Evolutionary conservation across 2,113 vertebrate species (phyloP).

Genomic region (Merops nubicus): DNA sequence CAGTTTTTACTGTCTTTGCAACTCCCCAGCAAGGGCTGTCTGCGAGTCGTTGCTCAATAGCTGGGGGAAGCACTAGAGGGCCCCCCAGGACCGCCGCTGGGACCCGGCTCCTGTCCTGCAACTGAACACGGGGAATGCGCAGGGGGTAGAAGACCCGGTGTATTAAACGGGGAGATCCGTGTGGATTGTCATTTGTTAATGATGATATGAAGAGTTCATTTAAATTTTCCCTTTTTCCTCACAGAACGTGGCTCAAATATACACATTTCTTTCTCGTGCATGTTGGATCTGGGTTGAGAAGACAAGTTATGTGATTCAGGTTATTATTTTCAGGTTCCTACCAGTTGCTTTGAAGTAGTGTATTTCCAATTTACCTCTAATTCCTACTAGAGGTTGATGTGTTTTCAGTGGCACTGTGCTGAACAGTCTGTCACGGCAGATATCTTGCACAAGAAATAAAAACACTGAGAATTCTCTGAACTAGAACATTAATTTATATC

Average conservation of each 20-base stretch:
- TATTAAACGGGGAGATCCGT: not conserved
- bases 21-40: rapidly evolving
- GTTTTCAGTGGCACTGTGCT: not conserved
- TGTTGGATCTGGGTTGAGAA: not conserved
- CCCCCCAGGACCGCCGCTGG: not conserved
- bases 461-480: not conserved
- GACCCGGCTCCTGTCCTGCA: not conserved
- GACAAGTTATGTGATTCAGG: not conserved
- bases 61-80: slow-evolving; percentile 69
- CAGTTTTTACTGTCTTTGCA: not conserved
- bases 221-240: not conserved
- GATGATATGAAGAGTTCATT: not conserved
- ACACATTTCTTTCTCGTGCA: rapidly evolving
- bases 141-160: not conserved
- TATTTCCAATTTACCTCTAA: not conserved
- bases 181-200: not conserved
- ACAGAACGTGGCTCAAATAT: not conserved
- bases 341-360: not conserved
- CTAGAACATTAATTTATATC: not conserved
- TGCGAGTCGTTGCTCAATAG: not conserved
- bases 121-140: rapidly evolving
- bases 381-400: not conserved
- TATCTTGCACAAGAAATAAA: not conserved
- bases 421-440: not conserved
- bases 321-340: not conserved